These are phyloP conservation scores for Gobio gobio DNA, from an alignment of 2,113 vertebrate genomes.

Conservation along the genomic window DNA sequence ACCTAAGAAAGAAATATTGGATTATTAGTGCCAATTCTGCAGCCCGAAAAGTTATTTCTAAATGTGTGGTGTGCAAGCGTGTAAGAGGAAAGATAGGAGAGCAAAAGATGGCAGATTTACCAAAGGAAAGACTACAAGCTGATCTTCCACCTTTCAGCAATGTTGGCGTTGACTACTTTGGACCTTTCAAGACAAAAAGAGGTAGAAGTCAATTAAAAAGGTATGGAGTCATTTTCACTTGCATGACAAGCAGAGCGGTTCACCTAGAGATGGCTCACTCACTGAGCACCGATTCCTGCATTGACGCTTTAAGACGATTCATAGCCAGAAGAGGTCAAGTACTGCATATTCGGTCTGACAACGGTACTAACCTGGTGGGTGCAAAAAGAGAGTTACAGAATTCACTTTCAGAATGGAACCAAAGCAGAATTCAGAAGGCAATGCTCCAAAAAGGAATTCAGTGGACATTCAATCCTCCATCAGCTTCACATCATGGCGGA, in stretches of 20 bases:
- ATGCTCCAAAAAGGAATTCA: too few species aligned
- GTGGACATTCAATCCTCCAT: too few species aligned
- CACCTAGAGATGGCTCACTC: neutral
- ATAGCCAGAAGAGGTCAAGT: neutral
- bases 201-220: neutral
- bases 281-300: neutral
- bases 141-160: neutral
- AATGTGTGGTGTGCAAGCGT: neutral
- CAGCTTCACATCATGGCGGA: too few species aligned
- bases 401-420: too few species aligned
- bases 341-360: too few species aligned
- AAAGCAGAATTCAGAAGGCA: too few species aligned
- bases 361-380: too few species aligned
- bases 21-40: slow-evolving; percentile 21
- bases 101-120: slow-evolving; percentile 38
- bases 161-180: too few species aligned
- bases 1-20: slow-evolving; percentile 11
- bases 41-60: slow-evolving; percentile 1
- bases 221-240: slow-evolving; percentile 9
- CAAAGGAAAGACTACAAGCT: neutral
- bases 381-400: too few species aligned
- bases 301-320: neutral
- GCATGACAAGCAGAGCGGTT: neutral
- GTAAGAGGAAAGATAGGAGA: neutral
- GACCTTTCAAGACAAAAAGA: too few species aligned